Conservation (phyloP, 1,140 invertebrate genomes). For the Pristionchus pacificus region DNA sequence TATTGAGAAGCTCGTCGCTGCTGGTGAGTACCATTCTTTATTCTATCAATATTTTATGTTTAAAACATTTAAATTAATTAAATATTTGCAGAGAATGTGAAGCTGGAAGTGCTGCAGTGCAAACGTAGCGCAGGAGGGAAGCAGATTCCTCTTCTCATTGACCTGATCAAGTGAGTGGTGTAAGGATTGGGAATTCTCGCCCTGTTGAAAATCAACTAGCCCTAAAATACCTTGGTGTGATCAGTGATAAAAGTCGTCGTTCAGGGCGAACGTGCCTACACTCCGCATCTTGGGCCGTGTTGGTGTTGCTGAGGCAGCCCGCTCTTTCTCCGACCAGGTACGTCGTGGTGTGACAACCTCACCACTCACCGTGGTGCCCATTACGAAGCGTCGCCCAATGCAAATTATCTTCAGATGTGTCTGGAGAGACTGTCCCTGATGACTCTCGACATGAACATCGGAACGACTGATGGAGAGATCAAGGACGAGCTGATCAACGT, state of each 20-base stretch:
- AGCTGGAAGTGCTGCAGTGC: background rate
- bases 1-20: background rate
- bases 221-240: too few relatives aligned
- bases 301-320: background rate
- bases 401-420: slow-evolving; percentile 6
- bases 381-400: too few relatives aligned
- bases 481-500: slow-evolving; percentile 9
- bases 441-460: slow-evolving; percentile 11
- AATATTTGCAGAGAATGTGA: background rate
- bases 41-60: background rate
- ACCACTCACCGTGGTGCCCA: too few relatives aligned
- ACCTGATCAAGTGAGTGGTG: background rate
- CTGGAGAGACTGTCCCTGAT: slow-evolving; percentile 20
- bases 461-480: slow-evolving; percentile 1
- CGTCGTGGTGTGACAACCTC: too few relatives aligned
- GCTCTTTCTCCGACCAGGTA: background rate
- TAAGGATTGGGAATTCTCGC: too few relatives aligned
- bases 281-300: background rate
- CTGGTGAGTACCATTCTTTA: background rate
- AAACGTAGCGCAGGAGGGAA: background rate
- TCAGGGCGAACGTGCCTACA: background rate
- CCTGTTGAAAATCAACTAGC: too few relatives aligned
- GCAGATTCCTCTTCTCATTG: background rate
- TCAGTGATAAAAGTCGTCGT: too few relatives aligned
- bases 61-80: background rate